phyloP scores from a whole-genome alignment of 2,888 invertebrate genomes.

The Ctena decussata region DNA sequence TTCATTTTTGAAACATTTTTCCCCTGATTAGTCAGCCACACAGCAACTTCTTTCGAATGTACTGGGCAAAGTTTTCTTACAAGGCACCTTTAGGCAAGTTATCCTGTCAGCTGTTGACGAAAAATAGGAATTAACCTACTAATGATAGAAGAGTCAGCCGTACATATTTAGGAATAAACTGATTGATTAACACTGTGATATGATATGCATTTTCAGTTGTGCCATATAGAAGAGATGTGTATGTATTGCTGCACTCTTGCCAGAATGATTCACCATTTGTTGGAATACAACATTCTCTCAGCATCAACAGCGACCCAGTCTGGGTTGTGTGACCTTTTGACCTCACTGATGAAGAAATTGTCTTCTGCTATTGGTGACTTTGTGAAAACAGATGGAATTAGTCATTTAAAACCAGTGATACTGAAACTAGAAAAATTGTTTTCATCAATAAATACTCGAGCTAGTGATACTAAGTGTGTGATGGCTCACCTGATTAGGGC shows the following conservation, averaged over 20 bases:
- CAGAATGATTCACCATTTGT: constrained; percentile 46
- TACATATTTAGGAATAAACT: too few relatives aligned
- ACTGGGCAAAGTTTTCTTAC: too few relatives aligned
- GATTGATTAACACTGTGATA: too few relatives aligned
- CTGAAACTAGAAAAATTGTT: constrained; percentile 55
- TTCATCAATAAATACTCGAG: constrained; percentile 8
- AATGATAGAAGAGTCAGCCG: too few relatives aligned
- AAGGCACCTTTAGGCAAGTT: too few relatives aligned
- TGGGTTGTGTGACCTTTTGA: constrained; percentile 40
- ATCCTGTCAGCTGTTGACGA: too few relatives aligned
- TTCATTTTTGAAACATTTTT: too few relatives aligned
- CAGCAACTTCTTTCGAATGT: too few relatives aligned
- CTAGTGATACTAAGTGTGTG: constrained; percentile 26
- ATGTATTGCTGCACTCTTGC: constrained; percentile 39
- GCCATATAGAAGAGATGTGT: constrained; percentile 47
- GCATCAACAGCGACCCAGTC: constrained; percentile 18
- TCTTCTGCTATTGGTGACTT: constrained; percentile 58
- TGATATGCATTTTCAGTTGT: constrained; percentile 53
- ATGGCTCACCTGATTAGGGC: constrained; percentile 61
- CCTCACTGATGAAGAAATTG: constrained; percentile 65
- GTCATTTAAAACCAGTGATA: constrained; percentile 47
- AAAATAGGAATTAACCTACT: too few relatives aligned
- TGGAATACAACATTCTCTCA: constrained; percentile 54
- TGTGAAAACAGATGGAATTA: constrained; percentile 67
- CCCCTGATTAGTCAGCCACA: too few relatives aligned